phyloP scores from a whole-genome alignment of 2,888 invertebrate species.

The Leucozona laternaria region DNA sequence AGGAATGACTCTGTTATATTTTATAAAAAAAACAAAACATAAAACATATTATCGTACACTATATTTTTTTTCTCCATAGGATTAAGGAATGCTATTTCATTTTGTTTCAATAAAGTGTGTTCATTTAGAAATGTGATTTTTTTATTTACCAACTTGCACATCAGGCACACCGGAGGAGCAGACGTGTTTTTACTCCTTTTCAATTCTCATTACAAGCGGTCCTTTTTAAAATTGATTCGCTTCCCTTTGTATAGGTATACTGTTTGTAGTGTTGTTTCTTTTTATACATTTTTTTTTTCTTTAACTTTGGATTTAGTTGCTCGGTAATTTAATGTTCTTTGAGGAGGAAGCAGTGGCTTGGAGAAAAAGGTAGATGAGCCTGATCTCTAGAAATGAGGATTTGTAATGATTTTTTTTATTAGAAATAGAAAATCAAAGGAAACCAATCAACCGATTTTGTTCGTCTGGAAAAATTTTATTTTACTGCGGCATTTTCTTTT shows the following conservation, averaged over 20 bases:
- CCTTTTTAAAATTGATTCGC: slow-evolving; percentile 34
- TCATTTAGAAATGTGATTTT: slow-evolving; percentile 35
- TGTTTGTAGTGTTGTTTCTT: slow-evolving; percentile 23
- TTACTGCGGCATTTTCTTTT: slow-evolving; percentile 10
- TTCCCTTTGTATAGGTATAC: slow-evolving; percentile 7
- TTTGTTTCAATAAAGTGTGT: slow-evolving; percentile 72
- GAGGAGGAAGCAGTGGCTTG: background rate
- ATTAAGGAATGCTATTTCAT: slow-evolving; percentile 58
- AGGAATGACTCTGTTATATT: slow-evolving; percentile 59
- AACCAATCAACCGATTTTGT: slow-evolving; percentile 46
- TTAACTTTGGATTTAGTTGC: slow-evolving; percentile 19
- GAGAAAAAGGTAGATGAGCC: slow-evolving; percentile 15
- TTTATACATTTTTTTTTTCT: slow-evolving; percentile 5
- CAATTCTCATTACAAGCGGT: slow-evolving; percentile 33
- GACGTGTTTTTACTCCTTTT: slow-evolving; percentile 13
- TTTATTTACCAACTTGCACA: slow-evolving; percentile 15
- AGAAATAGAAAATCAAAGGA: slow-evolving; percentile 36
- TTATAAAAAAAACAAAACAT: background rate
- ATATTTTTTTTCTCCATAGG: slow-evolving; percentile 53
- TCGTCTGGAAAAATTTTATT: slow-evolving; percentile 35
- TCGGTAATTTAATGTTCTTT: slow-evolving; percentile 42
- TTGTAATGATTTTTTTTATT: slow-evolving; percentile 24
- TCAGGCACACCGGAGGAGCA: background rate
- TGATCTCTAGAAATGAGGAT: slow-evolving; percentile 5
- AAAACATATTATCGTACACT: slow-evolving; percentile 28